A percentile compares a stretch with the other conserved stretches of the same genome.
Evolutionary conservation across 1,140 invertebrate genomes (phyloP).

Genomic region (Drosophila pallidifrons): DNA sequence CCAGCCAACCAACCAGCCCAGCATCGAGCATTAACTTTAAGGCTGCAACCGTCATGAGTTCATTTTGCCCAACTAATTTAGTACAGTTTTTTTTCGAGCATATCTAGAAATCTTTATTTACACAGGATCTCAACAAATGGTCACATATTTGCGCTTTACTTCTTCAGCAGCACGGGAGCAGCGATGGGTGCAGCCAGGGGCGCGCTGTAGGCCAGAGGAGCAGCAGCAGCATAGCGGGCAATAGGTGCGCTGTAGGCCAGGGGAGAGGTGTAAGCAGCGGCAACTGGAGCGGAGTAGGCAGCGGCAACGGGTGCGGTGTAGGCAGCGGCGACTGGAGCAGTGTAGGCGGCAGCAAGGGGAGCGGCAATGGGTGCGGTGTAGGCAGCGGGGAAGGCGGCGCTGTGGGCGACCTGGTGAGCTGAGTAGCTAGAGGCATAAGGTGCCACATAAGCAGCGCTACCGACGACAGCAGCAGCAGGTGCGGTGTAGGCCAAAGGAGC

Average conservation of each 20-base stretch:
- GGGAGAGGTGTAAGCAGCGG: slow-evolving; percentile 40
- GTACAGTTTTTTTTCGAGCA: slow-evolving; percentile 5
- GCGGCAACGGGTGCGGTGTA: slow-evolving; percentile 65
- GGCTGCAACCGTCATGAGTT: slow-evolving; percentile 15
- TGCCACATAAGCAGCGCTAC: slow-evolving; percentile 85
- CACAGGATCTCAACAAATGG: slow-evolving; percentile 50
- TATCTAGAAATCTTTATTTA: slow-evolving; percentile 68
- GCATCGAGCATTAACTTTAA: slow-evolving; percentile 32
- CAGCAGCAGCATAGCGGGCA: slow-evolving; percentile 50
- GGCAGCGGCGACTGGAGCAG: slow-evolving; percentile 72
- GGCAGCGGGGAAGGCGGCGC: slow-evolving; percentile 73
- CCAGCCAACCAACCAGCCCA: not conserved
- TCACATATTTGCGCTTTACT: slow-evolving; percentile 49
- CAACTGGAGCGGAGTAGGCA: slow-evolving; percentile 68
- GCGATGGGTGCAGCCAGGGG: slow-evolving; percentile 14
- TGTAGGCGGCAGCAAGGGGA: slow-evolving; percentile 47
- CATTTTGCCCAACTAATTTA: slow-evolving; percentile 48
- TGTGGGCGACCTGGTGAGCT: slow-evolving; percentile 58
- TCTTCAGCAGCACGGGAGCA: slow-evolving; percentile 67
- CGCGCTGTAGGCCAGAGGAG: slow-evolving; percentile 33
- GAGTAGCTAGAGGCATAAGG: slow-evolving; percentile 83
- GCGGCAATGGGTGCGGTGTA: slow-evolving; percentile 62
- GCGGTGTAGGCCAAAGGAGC: slow-evolving; percentile 84
- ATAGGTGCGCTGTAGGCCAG: slow-evolving; percentile 62
- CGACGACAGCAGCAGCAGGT: slow-evolving; percentile 68